These are phyloP conservation scores for Elephas maximus DNA, from an alignment of 2,113 vertebrate genomes.

Conservation along the genomic window DNA sequence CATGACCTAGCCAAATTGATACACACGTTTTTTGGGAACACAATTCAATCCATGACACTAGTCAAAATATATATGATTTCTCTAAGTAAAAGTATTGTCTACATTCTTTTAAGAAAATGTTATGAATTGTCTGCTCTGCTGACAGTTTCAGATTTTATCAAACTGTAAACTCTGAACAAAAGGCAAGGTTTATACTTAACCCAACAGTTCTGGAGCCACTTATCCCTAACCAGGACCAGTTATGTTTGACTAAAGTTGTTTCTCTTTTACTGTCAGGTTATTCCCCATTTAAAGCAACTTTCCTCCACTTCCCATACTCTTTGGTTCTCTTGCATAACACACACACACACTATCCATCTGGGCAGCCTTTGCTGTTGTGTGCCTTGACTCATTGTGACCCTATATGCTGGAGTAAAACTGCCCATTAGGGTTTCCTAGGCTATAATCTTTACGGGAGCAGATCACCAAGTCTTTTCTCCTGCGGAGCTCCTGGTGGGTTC, in stretches of 20 bases:
- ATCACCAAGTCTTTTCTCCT: not conserved
- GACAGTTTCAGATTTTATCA: not conserved
- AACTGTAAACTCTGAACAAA: not conserved
- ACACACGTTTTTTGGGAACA: too few relatives aligned
- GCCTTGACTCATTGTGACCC: not conserved
- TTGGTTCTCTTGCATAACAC: not conserved
- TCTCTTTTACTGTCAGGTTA: not conserved
- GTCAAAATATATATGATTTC: not conserved
- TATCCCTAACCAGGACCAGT: not conserved
- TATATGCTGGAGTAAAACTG: not conserved
- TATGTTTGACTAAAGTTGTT: not conserved
- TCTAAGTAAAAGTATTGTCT: not conserved
- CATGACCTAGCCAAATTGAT: too few relatives aligned
- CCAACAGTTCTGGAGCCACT: not conserved
- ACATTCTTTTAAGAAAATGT: slow-evolving; percentile 11
- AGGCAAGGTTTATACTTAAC: not conserved
- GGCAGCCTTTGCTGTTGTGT: not conserved
- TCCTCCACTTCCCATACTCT: not conserved
- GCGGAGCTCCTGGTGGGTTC: not conserved
- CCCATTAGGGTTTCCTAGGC: too few relatives aligned
- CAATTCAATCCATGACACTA: too few relatives aligned
- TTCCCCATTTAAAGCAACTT: slow-evolving; percentile 12
- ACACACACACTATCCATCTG: not conserved
- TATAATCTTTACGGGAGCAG: too few relatives aligned
- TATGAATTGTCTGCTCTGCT: not conserved